Conservation (phyloP, 2,888 invertebrate species). For the Nomada lathburiana region DNA sequence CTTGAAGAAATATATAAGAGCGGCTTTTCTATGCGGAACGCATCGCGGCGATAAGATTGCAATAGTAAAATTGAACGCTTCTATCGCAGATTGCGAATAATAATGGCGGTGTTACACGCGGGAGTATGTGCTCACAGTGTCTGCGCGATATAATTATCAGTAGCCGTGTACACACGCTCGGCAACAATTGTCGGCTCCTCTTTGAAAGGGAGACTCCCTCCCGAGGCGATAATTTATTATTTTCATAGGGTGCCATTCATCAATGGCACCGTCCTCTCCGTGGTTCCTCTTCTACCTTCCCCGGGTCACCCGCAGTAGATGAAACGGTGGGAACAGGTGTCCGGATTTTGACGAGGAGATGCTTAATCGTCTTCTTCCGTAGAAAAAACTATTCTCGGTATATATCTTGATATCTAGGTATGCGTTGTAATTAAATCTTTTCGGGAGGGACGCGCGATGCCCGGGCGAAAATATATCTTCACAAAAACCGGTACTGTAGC, state of each 20-base stretch:
- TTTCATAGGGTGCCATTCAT: constrained; percentile 66
- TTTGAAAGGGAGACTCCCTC: constrained; percentile 68
- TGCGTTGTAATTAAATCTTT: constrained; percentile 2
- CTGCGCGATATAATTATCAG: constrained; percentile 72
- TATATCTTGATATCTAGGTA: background rate
- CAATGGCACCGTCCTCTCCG: constrained; percentile 36
- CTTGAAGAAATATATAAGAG: background rate
- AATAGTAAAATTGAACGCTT: constrained; percentile 62
- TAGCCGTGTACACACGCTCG: constrained; percentile 62
- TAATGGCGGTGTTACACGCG: constrained; percentile 50
- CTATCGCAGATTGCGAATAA: constrained; percentile 58
- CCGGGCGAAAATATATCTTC: background rate
- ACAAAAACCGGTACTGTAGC: background rate
- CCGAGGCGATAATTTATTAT: constrained; percentile 71
- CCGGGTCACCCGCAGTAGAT: constrained; percentile 22
- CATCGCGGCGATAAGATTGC: constrained; percentile 16
- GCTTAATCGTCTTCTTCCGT: constrained; percentile 44
- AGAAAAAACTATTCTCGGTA: constrained; percentile 1
- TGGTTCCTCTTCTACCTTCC: constrained; percentile 9
- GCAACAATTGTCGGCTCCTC: constrained; percentile 69
- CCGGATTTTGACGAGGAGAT: constrained; percentile 35
- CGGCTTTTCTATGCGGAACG: background rate
- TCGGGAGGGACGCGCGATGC: background rate
- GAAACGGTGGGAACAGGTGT: constrained; percentile 42
- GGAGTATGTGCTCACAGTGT: constrained; percentile 41